phyloP scores from a whole-genome alignment of 2,888 invertebrate species.

The Leucozona laternaria region DNA sequence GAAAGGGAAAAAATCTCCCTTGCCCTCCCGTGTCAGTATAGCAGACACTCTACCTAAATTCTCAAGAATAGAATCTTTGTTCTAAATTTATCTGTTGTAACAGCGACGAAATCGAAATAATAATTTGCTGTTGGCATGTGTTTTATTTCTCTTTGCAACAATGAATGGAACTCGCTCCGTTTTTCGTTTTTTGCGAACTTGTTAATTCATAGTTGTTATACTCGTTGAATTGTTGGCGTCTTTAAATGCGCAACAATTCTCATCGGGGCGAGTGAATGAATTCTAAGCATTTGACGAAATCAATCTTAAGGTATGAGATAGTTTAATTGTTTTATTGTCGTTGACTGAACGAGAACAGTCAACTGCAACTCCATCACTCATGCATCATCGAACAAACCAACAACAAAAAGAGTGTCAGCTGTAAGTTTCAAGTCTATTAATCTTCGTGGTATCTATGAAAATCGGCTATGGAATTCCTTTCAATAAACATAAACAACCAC shows the following conservation, averaged over 20 bases:
- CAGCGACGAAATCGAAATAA: slow-evolving; percentile 54
- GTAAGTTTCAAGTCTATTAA: slow-evolving; percentile 1
- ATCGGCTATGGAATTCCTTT: slow-evolving; percentile 24
- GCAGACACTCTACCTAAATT: slow-evolving; percentile 1
- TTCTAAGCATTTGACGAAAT: slow-evolving; percentile 37
- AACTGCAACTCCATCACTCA: slow-evolving; percentile 4
- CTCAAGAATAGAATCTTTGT: slow-evolving; percentile 64
- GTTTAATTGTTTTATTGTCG: slow-evolving; percentile 44
- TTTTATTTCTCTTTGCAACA: slow-evolving; percentile 17
- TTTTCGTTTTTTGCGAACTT: slow-evolving; percentile 25
- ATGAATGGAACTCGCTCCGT: slow-evolving; percentile 36
- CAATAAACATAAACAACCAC: slow-evolving; percentile 31
- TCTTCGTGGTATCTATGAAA: neutral
- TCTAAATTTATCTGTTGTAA: slow-evolving; percentile 65
- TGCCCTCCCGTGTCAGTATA: neutral
- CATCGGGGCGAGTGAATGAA: slow-evolving; percentile 16
- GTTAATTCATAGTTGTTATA: neutral
- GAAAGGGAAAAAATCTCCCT: neutral
- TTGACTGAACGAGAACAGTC: neutral
- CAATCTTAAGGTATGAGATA: slow-evolving; percentile 32
- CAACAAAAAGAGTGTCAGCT: slow-evolving; percentile 40
- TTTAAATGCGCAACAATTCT: slow-evolving; percentile 34
- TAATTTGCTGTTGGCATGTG: slow-evolving; percentile 52
- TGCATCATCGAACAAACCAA: slow-evolving; percentile 27
- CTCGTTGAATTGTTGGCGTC: neutral